Conservation (phyloP, 2,888 invertebrate genomes). For the Dolichomitus sp. region DNA sequence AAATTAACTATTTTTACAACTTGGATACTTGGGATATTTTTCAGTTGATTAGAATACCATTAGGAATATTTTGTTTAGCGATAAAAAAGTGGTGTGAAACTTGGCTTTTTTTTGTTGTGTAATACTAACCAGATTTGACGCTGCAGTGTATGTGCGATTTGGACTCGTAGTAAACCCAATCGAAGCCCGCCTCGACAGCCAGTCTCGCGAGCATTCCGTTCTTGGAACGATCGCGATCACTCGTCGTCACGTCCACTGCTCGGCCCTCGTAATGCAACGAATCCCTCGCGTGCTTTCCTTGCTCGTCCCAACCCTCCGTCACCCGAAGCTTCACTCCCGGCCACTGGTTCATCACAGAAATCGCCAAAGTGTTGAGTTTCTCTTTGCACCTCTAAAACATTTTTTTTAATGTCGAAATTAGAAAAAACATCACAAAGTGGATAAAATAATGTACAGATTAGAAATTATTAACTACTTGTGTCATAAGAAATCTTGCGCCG, state of each 20-base stretch:
- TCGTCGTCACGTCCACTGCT: conserved; percentile 98
- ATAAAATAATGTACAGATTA: background rate
- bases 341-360: conserved; percentile 99
- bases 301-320: conserved; percentile 98
- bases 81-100: no score
- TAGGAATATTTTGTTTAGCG: background rate
- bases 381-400: conserved; percentile 97
- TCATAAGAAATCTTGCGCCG: background rate
- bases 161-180: conserved; percentile 99
- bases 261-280: conserved; percentile 98
- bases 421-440: background rate
- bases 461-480: background rate
- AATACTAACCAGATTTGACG: conserved; percentile 96
- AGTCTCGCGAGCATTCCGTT: conserved; percentile 98
- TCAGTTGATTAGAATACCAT: conserved; percentile 1
- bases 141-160: conserved; percentile 98
- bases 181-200: conserved; percentile 98
- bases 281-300: conserved; percentile 91
- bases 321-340: conserved; percentile 97
- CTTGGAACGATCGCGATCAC: conserved; percentile 96
- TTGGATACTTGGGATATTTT: no score
- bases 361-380: conserved; percentile 97
- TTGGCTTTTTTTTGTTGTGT: no score
- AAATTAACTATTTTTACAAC: background rate
- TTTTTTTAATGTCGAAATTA: background rate